phyloP scores from a whole-genome alignment of 2,797 vertebrate genomes.

The Myotis planiceps region DNA sequence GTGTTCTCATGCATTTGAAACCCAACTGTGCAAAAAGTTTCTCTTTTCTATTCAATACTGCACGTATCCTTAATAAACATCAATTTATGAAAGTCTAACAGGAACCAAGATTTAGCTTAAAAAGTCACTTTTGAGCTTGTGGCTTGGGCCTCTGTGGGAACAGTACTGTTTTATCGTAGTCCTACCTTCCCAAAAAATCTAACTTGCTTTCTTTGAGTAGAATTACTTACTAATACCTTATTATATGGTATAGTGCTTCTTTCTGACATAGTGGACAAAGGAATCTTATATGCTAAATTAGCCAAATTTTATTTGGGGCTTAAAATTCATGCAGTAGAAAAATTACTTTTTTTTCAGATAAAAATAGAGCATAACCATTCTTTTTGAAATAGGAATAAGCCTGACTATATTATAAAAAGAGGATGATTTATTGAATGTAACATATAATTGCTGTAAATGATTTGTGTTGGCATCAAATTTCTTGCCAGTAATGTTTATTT shows the following conservation, averaged over 20 bases:
- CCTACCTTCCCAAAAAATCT: not conserved
- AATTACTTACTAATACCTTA: not conserved
- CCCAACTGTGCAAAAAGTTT: slow-evolving; percentile 4
- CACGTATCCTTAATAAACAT: slow-evolving; percentile 38
- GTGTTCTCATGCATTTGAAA: slow-evolving; percentile 54
- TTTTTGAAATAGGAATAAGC: slow-evolving; percentile 52
- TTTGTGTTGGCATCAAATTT: slow-evolving; percentile 6
- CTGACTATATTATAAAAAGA: slow-evolving; percentile 1
- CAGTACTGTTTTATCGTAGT: not conserved
- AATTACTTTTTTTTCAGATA: not conserved
- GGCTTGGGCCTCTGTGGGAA: not conserved
- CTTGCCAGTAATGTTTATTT: slow-evolving; percentile 68
- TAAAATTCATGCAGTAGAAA: slow-evolving; percentile 1
- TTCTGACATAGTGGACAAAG: slow-evolving; percentile 7
- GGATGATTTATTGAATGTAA: slow-evolving; percentile 49
- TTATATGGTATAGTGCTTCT: not conserved
- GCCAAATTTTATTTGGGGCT: not conserved
- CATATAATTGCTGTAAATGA: slow-evolving; percentile 45
- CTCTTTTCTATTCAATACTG: slow-evolving; percentile 41
- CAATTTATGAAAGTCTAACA: slow-evolving; percentile 19
- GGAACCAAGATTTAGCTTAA: slow-evolving; percentile 27
- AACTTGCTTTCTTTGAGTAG: slow-evolving; percentile 16
- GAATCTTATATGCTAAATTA: slow-evolving; percentile 9
- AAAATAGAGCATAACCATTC: not conserved
- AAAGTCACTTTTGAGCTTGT: slow-evolving; percentile 52